Base-by-base conservation (phyloP, 2,888 invertebrate genomes). In the Philopedon plagiatum region DNA sequence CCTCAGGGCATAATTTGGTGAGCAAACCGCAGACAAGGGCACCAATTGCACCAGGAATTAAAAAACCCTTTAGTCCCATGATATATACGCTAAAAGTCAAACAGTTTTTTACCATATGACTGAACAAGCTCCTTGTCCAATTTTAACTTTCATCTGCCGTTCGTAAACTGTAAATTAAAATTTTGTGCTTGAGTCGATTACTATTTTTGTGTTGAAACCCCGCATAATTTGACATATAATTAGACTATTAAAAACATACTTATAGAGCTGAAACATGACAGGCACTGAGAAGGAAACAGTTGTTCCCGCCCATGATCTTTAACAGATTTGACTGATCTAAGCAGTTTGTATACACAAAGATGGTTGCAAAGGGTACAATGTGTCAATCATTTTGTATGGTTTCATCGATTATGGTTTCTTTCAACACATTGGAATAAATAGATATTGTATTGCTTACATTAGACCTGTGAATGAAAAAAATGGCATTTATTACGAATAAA, bases 281-380 rank as follows among this genome's bases (percentile, higher is more conserved):
- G 23, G 49, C 58, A 58, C 44, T 71, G 67, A 72, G 34, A 67
- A 67, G 72, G 72, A 72, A 72, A 46, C 67, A 63, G 71, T 67
- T 62, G 66, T 58, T 65, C 64, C 65, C 73, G 69, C 73, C 73
- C 73, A 73, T 73, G 73, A 73, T 73, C 66, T 65, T 70, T 73
- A 73, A 73, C 73, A 73, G 73, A 73, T 70, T 65, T 70, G 37
- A 62, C 57, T 39, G 51, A 58, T 44, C 64, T 29, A 56, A 71
- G 56, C 60, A 67, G 29, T 32, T 61, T 41, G 57, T 73, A 73
- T 57, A 70, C 61, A 70, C 61, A 70, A 73, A 73, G 51, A 68
- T 69, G 73, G 68, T 58, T 68, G 63, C 63, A 69, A 67, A 63
- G 73, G 73, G 73, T 69, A 73, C 44, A 58, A 73, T 60, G 41